Evolutionary conservation across 2,888 invertebrate genomes (phyloP), one percentile per base, ranked within the genome.

Genomic region (Calameuta idolon): DNA sequence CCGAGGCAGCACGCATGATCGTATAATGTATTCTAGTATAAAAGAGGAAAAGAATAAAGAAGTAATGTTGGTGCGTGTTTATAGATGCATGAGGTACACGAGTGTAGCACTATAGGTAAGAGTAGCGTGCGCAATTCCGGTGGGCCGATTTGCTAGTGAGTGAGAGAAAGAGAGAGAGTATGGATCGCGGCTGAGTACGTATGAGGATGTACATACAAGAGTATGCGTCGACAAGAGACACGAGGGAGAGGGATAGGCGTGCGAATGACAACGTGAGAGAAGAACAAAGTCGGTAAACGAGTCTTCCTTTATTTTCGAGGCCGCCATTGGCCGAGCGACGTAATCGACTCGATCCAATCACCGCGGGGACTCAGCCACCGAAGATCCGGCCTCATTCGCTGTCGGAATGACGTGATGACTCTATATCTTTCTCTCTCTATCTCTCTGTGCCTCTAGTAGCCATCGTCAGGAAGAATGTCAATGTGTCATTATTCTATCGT

Each of bases 301-400:
- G 55, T 55, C 55, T 55, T 71, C 71, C 71, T 71, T 71, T 71
- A 71, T 71, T 71, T 71, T 71, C 71, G 71, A 81, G 82, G 84
- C 81, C 83, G 81, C 82, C 85, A 90, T 86, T 89, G 87, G 37
- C 78, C 81, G 85, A 78, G 79, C 77, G 79, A 77, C 75, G 79
- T 81, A 82, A 84, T 83, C 84, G 81, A 80, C 73, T 77, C 79
- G 80, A 83, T 84, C 85, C 85, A 85, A 84, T 85, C 81, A 85
- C 81, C 83, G 81, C 82, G 75, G 84, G 83, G 86, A 85, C 86
- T 86, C 89, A 87, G 85, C 79, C 83, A 90, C 85, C 90, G 88
- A 89, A 90, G 90, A 90, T 89, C 89, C 90, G 89, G 90, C 87
- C 86, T 83, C 85, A 83, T 86, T 87, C 84, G 81, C 81, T 31